Conservation (phyloP, 2,888 invertebrate species). For the Aphidius colemani region DNA sequence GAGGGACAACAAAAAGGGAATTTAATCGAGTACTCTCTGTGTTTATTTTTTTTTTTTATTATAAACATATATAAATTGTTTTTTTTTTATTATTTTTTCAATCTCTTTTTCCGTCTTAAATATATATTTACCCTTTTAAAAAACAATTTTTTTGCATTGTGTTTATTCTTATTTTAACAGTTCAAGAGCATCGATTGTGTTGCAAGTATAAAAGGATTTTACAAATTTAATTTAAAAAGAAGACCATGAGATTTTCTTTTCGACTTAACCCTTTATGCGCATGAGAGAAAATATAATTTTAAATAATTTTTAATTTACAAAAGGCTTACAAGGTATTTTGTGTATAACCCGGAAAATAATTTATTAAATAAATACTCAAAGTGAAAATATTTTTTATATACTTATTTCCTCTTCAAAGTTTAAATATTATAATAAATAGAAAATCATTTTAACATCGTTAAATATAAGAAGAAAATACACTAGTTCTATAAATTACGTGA, state of each 20-base stretch:
- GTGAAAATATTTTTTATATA: too few relatives aligned
- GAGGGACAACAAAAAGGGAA: conserved; percentile 40
- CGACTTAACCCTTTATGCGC: not conserved
- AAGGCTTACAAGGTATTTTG: too few relatives aligned
- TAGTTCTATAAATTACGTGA: too few relatives aligned
- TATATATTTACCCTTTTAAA: not conserved
- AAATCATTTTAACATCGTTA: too few relatives aligned
- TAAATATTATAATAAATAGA: too few relatives aligned
- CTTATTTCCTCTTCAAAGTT: too few relatives aligned
- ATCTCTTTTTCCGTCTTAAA: not conserved
- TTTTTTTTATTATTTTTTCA: not conserved
- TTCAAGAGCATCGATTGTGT: conserved; percentile 16
- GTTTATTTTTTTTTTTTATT: not conserved
- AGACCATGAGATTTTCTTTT: not conserved
- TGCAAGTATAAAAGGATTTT: conserved; percentile 1
- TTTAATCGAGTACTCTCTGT: conserved; percentile 16
- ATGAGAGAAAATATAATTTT: not conserved
- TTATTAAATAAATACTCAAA: too few relatives aligned
- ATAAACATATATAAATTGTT: too few relatives aligned
- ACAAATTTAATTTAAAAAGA: not conserved
- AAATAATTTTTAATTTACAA: not conserved
- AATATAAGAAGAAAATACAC: too few relatives aligned
- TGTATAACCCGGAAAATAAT: too few relatives aligned
- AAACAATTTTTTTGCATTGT: conserved; percentile 8
- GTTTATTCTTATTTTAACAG: conserved; percentile 1